Evolutionary conservation across 2,113 vertebrate genomes (phyloP).

Genomic region (Nicator chloris): DNA sequence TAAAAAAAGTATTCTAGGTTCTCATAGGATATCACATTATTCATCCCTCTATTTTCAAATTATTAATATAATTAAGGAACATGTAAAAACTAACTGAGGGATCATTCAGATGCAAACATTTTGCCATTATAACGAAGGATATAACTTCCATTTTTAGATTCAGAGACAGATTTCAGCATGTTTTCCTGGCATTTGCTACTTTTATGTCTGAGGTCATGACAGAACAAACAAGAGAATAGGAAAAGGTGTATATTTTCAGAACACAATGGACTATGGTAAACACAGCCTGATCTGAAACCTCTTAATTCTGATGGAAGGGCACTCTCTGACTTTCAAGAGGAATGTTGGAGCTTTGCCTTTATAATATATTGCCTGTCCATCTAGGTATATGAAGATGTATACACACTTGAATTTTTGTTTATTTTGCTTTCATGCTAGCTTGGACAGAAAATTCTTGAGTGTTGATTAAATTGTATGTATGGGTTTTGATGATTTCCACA

Average conservation of each 20-base stretch:
- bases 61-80: background rate
- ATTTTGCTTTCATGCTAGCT: background rate
- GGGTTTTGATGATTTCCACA: background rate
- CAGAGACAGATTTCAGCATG: background rate
- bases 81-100: background rate
- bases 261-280: background rate
- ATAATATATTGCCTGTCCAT: background rate
- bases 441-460: background rate
- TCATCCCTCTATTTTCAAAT: background rate
- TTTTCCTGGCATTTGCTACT: background rate
- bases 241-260: background rate
- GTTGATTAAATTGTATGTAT: background rate
- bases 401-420: background rate
- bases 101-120: background rate
- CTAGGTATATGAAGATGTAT: background rate
- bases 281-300: background rate
- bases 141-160: background rate
- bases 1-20: background rate
- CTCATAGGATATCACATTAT: background rate
- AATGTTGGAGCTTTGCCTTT: background rate
- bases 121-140: background rate
- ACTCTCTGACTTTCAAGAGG: background rate
- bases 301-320: background rate
- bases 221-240: background rate
- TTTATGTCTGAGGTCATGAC: background rate